Evolutionary conservation across 53 echinoderm and acorn worm species (phyloP), one percentile per base, ranked within the genome.

Genomic region (Temnopleurus reevesii): DNA sequence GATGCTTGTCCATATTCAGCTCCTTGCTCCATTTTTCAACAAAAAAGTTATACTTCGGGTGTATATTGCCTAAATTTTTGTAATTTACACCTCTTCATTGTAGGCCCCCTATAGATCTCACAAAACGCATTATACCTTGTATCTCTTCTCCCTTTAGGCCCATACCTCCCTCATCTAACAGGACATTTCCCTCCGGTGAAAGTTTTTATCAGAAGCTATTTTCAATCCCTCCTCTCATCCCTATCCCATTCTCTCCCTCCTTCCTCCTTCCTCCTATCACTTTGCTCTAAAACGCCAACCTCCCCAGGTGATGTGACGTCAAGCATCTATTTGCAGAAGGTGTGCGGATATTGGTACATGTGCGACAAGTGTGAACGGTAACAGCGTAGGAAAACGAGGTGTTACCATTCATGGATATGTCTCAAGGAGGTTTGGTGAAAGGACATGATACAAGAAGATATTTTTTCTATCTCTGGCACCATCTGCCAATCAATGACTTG

Each of bases 271-370:
- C 55, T 55, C 55, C 28, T 27, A 36, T 49, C 12, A 15, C 79
- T 79, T 27, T 17, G 13, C n/a, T 15, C 46, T 79, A 49, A 47
- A 49, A 46, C 46, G 46, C 54, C 54, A 29, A 60, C 58, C 34
- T 60, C 86, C 86, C 43, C 44, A 44, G 86, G 86, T 86, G 86
- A 86, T 86, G 35, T 86, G 86, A 86, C 61, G 49, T 86, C 79
- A 79, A 47, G 79, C 49, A 46, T 35, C 46, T 79, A 49, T 79
- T 79, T 79, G 79, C 79, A 29, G 49, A 79, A 79, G 79, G 79
- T 79, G 79, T 79, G 49, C 46, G 49, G 79, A 79, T 79, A 47
- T 47, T 49, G 79, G 79, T 49, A 49, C 79, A 79, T 79, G 79
- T 79, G 49, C 79, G 47, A 79, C 79, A 79, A 79, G 79, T 79